These are phyloP conservation scores for Hoplostethus atlanticus DNA, from an alignment of 2,797 vertebrate genomes.

Conservation along the genomic window DNA sequence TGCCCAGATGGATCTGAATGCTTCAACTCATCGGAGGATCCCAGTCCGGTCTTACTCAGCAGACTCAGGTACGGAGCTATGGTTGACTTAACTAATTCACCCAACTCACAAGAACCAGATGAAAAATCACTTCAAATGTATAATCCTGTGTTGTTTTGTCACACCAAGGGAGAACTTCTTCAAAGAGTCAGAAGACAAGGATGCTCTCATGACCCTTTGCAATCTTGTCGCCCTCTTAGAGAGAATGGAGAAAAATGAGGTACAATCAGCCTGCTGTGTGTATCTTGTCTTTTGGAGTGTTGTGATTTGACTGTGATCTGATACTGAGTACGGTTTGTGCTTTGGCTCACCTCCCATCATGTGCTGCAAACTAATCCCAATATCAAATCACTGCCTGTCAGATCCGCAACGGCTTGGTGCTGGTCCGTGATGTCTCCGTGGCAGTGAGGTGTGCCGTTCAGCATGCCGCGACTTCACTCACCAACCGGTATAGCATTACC, in stretches of 20 bases:
- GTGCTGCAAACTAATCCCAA: conserved; percentile 19
- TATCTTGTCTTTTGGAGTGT: conserved; percentile 7
- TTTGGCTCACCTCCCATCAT: conserved; percentile 9
- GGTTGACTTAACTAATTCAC: background rate
- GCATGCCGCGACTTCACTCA: conserved; percentile 54
- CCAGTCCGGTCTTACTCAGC: conserved; percentile 21
- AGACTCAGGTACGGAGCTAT: conserved; percentile 64
- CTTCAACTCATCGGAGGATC: conserved; percentile 40
- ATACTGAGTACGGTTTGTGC: background rate
- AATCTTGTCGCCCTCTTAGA: conserved; percentile 66
- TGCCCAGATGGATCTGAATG: conserved; percentile 65
- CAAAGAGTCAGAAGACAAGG: conserved; percentile 45
- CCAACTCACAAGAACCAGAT: too few relatives aligned
- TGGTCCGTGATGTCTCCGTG: conserved; percentile 73
- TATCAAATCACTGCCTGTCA: conserved; percentile 51
- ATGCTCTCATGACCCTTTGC: conserved; percentile 51
- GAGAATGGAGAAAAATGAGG: conserved; percentile 82
- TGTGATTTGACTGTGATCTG: conserved; percentile 5
- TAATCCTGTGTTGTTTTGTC: background rate
- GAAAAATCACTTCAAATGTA: too few relatives aligned
- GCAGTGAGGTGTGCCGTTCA: conserved; percentile 69
- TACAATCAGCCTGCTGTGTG: conserved; percentile 45
- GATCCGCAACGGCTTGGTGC: conserved; percentile 79
- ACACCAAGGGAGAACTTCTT: conserved; percentile 61
- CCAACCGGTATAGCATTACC: conserved; percentile 67